phyloP scores from a whole-genome alignment of 2,113 vertebrate species.

The Dicentrarchus labrax region DNA sequence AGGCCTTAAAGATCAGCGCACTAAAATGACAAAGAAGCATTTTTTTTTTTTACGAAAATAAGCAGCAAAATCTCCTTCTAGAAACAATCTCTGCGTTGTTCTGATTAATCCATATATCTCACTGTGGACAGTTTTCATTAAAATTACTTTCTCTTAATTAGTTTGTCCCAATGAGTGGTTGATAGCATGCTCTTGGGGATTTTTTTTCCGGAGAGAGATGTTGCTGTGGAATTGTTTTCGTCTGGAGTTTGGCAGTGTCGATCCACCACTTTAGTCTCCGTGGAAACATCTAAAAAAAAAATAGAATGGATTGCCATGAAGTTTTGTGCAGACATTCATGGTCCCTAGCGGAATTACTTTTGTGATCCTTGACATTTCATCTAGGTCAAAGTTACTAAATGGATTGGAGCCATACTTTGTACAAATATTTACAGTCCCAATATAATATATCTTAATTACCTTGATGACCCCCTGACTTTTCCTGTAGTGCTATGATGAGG shows the following conservation, averaged over 20 bases:
- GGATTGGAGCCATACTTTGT: too few relatives aligned
- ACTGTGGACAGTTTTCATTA: neutral
- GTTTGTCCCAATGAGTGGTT: neutral
- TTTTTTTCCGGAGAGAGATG: neutral
- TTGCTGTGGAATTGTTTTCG: neutral
- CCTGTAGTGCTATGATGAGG: neutral
- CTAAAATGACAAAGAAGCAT: neutral
- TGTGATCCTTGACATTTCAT: neutral
- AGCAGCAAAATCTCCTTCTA: neutral
- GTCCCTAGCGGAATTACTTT: too few relatives aligned
- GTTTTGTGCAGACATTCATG: neutral
- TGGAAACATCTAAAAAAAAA: neutral
- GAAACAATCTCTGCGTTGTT: neutral
- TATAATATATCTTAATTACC: neutral
- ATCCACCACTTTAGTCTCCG: neutral
- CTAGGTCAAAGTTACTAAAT: too few relatives aligned
- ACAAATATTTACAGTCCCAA: neutral
- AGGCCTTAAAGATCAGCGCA: neutral
- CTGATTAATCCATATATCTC: neutral
- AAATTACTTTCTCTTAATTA: neutral
- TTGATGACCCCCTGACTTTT: neutral
- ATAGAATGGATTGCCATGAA: neutral
- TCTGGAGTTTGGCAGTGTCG: neutral
- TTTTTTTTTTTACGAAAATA: neutral
- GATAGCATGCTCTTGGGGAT: neutral